A percentile compares a stretch with the other conserved stretches of the same genome.
Evolutionary conservation across 2,113 vertebrate genomes (phyloP).

Genomic region (Planiliza haematocheilus): DNA sequence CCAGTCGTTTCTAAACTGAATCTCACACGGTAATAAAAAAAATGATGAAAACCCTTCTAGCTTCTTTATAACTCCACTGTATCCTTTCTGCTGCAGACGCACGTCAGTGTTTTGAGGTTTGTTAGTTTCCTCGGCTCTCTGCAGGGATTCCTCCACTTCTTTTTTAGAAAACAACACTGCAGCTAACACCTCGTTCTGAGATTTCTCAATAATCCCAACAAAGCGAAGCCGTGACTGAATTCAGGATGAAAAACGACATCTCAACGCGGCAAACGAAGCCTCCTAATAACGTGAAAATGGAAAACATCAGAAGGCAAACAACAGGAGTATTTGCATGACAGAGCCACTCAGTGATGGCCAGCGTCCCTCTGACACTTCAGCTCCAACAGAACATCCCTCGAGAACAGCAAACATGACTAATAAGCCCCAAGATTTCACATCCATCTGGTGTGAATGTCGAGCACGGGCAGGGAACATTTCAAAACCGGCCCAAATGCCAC

Average conservation of each 20-base stretch:
- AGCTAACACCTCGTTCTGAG: not conserved
- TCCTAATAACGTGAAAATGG: not conserved
- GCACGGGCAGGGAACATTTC: constrained; percentile 9
- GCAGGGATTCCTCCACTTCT: not conserved
- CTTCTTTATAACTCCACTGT: not conserved
- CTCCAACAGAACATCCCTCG: not conserved
- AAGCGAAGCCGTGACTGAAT: constrained; percentile 5
- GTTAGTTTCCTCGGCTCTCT: not conserved
- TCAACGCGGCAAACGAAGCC: not conserved
- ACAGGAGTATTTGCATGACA: not conserved
- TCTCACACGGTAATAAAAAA: constrained; percentile 7
- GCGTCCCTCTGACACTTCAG: not conserved
- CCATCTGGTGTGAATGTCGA: constrained; percentile 17
- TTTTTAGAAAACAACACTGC: constrained; percentile 17
- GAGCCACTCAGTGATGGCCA: not conserved
- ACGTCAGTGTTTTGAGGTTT: not conserved
- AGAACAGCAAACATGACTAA: constrained; percentile 24
- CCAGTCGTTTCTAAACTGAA: not conserved
- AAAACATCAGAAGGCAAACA: constrained; percentile 1
- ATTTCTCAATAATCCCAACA: not conserved
- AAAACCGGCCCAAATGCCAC: not conserved
- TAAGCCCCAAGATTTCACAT: constrained; percentile 8
- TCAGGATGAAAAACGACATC: not conserved
- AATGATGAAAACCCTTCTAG: too few relatives aligned
- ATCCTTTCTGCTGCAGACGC: not conserved